Base-by-base conservation (phyloP, 2,888 invertebrate species). In the Pasiphila rectangulata region DNA sequence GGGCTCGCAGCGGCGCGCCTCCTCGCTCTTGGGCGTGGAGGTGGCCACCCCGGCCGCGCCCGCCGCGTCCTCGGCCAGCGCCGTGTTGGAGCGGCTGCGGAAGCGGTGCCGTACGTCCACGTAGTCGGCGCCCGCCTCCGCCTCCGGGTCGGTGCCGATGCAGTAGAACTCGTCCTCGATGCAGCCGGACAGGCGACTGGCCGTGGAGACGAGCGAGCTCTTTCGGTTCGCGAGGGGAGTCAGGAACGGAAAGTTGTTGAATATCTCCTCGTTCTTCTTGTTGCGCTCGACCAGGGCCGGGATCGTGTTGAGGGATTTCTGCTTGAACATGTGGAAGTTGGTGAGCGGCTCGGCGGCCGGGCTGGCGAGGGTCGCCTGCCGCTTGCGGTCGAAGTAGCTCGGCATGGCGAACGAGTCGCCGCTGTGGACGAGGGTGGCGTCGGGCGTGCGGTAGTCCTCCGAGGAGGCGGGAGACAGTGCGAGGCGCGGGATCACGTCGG, bases 151-250 rank as follows among this genome's bases (percentile, higher is more conserved):
- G 12, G 81, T 78, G 4, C 80, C 75, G 24, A 85, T 72, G 67
- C 83, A 79, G 65, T 85, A 87, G 69, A 89, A 84, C 66, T 87
- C 86, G 67, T 86, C 88, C 69, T 88, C 87, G 27, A 83, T 62
- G 52, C 85, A 85, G 5, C 87, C 86, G 17, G 84, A 78, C 35
- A 84, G 74, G 0, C 85, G 56, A 49, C 67, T 66, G 41, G 81
- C 77, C 51, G 73, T 69, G 36, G 79, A 69, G 32, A 79, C 72
- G 4, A 83, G 72, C 12, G 87, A 88, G 60, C 73, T 81, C 75
- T 87, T 88, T 2, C 91, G 68, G 66, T 90, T 86, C 44, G 90
- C 89, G 29, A 90, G 80, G 37, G 92, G 92, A 46, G 92, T 92
- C 54, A 91, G 72, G 64, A 91, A 91, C 40, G 88, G 89, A 48